A percentile compares a stretch with the other conserved stretches of the same genome.
Conservation (phyloP, 2,797 vertebrate genomes). For the Sorex maritimensis region DNA sequence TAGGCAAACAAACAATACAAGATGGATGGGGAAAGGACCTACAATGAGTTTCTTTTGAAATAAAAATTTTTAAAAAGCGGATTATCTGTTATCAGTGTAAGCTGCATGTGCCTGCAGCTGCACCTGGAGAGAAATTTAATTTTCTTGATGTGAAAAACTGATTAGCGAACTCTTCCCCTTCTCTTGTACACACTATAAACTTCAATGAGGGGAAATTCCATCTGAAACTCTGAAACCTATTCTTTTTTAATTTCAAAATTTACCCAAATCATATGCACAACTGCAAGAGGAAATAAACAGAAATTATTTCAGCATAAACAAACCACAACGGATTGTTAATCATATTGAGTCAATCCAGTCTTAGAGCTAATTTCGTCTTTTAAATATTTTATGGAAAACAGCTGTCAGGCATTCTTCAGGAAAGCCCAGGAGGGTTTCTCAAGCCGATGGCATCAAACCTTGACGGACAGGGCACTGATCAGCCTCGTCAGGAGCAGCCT, state of each 20-base stretch:
- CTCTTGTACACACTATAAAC: constrained; percentile 42
- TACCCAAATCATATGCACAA: constrained; percentile 67
- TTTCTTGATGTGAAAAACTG: constrained; percentile 71
- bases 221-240: constrained; percentile 54
- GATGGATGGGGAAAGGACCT: not conserved
- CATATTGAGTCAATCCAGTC: not conserved
- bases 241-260: constrained; percentile 69
- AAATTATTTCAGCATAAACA: constrained; percentile 36
- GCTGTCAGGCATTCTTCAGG: constrained; percentile 49
- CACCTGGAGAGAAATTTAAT: constrained; percentile 74
- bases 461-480: not conserved
- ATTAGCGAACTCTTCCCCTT: constrained; percentile 32
- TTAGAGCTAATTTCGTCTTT: constrained; percentile 19
- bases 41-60: constrained; percentile 61
- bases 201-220: constrained; percentile 50
- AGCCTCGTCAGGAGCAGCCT: not conserved
- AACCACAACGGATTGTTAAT: constrained; percentile 20
- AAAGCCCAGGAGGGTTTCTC: not conserved
- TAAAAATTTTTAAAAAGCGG: constrained; percentile 4
- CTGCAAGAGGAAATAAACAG: constrained; percentile 54
- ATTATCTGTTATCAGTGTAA: constrained; percentile 31
- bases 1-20: not conserved
- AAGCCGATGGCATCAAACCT: not conserved
- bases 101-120: constrained; percentile 21
- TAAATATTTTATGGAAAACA: constrained; percentile 72